Evolutionary conservation across 2,888 invertebrate genomes (phyloP), one percentile per base, ranked within the genome.

Genomic region (Lagria hirta): DNA sequence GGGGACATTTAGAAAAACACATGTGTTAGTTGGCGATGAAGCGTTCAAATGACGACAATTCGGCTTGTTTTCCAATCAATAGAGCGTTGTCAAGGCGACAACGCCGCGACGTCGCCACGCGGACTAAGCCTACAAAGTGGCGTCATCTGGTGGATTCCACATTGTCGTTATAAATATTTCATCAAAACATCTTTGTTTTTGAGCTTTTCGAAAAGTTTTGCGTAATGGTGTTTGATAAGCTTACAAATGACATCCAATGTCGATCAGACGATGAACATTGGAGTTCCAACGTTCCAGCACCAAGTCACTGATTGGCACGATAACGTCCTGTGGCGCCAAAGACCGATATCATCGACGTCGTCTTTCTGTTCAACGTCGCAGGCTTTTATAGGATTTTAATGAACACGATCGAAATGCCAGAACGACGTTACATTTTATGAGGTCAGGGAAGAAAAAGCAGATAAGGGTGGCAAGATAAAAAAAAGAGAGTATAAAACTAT

Each of bases 321-420:
- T 62, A 64, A 54, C 57, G 59, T 60, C 59, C 54, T 52, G 58
- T 58, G 62, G 60, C 62, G 62, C 60, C 62, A 46, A 55, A 55
- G 55, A 49, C 52, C 57, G 61, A 64, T 64, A 62, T 51, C 56
- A 60, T 62, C 62, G 59, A 57, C 59, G 60, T 58, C 57, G 58
- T 55, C 51, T 36, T n/a, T n/a, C 7, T 24, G 27, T 37, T 37
- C 21, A 15, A 48, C 54, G 40, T 48, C 48, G 52, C 54, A 56
- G 51, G 45, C 54, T 60, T 65, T 66, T 64, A 67, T 62, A 60
- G 56, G 58, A 57, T 64, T 67, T 66, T 66, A 64, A 68, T 68
- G 67, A 66, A 66, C 62, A 57, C 57, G 49, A 51, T 48, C 48
- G 51, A 47, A 51, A 55, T 50, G 50, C 47, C 41, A 42, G 51